These are phyloP conservation scores for Chaetogeoica ovagalla DNA, from an alignment of 2,888 invertebrate species.

Conservation along the genomic window DNA sequence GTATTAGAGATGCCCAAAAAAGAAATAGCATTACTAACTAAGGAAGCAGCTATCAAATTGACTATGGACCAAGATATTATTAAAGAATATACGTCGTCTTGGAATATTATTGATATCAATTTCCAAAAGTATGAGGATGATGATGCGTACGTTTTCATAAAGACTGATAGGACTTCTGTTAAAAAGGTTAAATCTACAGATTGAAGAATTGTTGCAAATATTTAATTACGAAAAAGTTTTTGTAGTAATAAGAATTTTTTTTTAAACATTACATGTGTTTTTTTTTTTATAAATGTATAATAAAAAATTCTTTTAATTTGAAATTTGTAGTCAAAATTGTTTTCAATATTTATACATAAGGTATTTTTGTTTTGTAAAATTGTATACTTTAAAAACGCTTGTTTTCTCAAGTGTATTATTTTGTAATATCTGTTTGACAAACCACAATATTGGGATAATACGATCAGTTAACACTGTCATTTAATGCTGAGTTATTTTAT, in stretches of 20 bases:
- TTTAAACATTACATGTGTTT: background rate
- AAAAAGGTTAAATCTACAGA: slow-evolving; percentile 10
- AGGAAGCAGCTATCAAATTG: slow-evolving; percentile 64
- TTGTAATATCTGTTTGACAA: too few species aligned
- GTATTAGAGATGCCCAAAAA: slow-evolving; percentile 63
- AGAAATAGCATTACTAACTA: slow-evolving; percentile 63
- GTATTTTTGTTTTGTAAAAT: too few species aligned
- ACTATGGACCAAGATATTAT: slow-evolving; percentile 62
- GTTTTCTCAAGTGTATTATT: too few species aligned
- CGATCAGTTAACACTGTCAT: too few species aligned
- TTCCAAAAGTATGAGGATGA: slow-evolving; percentile 55
- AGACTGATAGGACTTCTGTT: slow-evolving; percentile 53
- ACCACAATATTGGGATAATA: too few species aligned
- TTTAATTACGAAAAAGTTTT: slow-evolving; percentile 1
- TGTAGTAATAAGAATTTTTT: background rate
- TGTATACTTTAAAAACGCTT: too few species aligned
- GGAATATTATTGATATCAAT: slow-evolving; percentile 58
- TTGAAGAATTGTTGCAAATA: slow-evolving; percentile 13
- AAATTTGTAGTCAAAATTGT: too few species aligned
- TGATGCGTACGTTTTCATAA: slow-evolving; percentile 54
- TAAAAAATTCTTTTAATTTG: too few species aligned
- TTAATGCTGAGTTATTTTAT: too few species aligned
- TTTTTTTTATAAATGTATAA: background rate
- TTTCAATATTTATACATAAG: too few species aligned
- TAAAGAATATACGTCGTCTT: slow-evolving; percentile 58